Percentiles rank a stretch among this genome's conserved stretches.
These are phyloP conservation scores for Falco columbarius DNA, from an alignment of 2,797 vertebrate species.

Conservation along the genomic window DNA sequence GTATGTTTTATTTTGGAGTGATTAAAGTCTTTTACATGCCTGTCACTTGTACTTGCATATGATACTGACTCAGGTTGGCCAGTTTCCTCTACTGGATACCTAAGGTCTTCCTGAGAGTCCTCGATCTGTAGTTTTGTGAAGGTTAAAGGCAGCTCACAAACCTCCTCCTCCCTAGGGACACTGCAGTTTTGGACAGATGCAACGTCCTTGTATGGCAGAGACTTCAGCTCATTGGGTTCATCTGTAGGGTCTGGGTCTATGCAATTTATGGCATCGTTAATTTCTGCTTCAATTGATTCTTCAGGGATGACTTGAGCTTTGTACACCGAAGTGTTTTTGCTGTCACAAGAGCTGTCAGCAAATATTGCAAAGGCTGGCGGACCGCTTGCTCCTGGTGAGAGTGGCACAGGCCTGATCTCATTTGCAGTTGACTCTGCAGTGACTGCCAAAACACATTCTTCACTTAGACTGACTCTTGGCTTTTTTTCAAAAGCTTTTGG, in stretches of 20 bases:
- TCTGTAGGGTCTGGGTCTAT: background rate
- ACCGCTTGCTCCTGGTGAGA: constrained; percentile 46
- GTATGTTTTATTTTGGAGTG: background rate
- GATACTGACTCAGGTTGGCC: constrained; percentile 18
- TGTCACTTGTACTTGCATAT: background rate
- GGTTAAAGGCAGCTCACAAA: constrained; percentile 59
- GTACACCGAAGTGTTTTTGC: background rate
- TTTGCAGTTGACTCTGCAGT: background rate
- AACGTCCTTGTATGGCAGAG: background rate
- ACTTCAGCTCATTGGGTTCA: constrained; percentile 48
- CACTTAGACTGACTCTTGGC: background rate
- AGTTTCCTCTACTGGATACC: constrained; percentile 72
- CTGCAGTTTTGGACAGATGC: background rate
- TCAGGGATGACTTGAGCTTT: background rate
- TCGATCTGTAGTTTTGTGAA: constrained; percentile 67
- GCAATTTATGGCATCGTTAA: constrained; percentile 33
- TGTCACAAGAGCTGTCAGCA: background rate
- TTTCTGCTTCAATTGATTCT: constrained; percentile 30
- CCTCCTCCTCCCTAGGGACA: background rate
- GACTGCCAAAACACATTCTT: background rate
- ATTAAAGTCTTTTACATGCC: background rate
- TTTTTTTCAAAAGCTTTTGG: background rate
- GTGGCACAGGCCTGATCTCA: background rate
- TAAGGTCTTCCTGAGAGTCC: constrained; percentile 45
- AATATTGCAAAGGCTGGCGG: constrained; percentile 71